These are phyloP conservation scores for Aphelenchoides fujianensis DNA, from an alignment of 1,140 invertebrate genomes.

Conservation along the genomic window DNA sequence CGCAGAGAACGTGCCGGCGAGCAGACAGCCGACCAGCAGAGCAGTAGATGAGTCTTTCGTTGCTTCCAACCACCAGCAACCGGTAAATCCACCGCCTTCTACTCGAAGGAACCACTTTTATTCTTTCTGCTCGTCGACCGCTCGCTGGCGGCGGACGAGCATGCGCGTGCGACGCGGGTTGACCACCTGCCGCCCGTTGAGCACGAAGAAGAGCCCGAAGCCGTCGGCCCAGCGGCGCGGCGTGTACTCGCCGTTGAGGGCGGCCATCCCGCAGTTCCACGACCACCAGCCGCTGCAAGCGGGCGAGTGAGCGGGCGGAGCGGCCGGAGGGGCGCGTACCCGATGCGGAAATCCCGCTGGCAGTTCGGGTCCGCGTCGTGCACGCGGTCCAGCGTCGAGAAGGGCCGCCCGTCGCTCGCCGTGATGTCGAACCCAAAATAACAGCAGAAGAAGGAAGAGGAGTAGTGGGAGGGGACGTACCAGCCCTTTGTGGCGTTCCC, in stretches of 20 bases:
- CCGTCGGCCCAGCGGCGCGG: constrained; percentile 19
- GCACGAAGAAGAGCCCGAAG: constrained; percentile 19
- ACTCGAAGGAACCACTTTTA: too few species aligned
- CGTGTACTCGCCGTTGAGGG: constrained; percentile 34
- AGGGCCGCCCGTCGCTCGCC: constrained; percentile 10
- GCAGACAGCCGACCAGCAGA: too few species aligned
- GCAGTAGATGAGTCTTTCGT: too few species aligned
- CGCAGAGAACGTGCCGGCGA: too few species aligned
- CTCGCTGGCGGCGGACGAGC: too few species aligned
- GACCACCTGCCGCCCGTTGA: constrained; percentile 17
- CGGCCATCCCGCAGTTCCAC: constrained; percentile 25
- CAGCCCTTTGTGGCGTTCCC: constrained; percentile 29
- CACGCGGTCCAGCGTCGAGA: constrained; percentile 29
- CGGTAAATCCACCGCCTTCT: too few species aligned
- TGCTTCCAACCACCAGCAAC: too few species aligned
- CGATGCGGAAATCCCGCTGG: constrained; percentile 26
- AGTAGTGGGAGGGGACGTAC: too few species aligned
- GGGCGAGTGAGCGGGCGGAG: background rate
- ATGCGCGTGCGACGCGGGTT: constrained; percentile 18
- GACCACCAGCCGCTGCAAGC: constrained; percentile 37
- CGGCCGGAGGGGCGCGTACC: background rate
- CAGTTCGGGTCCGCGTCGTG: constrained; percentile 29
- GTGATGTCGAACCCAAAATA: constrained; percentile 34
- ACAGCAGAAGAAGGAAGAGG: too few species aligned
- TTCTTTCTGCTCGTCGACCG: too few species aligned